Evolutionary conservation across 2,888 invertebrate species (phyloP).

Genomic region (Polyommatus iphigenia): DNA sequence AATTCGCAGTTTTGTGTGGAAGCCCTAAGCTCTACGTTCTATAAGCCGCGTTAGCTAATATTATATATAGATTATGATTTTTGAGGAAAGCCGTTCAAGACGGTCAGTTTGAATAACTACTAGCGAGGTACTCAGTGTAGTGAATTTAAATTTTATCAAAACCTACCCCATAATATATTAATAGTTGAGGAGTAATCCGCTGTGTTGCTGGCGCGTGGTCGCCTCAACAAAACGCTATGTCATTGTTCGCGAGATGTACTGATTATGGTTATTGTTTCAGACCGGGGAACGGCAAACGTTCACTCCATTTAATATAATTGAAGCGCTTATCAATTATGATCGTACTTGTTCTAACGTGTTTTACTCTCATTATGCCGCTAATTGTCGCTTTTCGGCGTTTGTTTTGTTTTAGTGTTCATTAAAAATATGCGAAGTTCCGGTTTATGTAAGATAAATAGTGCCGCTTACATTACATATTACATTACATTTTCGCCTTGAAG

Average conservation of each 20-base stretch:
- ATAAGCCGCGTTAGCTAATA: too few relatives aligned
- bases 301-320: constrained; percentile 77
- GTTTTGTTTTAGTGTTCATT: constrained; percentile 13
- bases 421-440: background rate
- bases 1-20: too few relatives aligned
- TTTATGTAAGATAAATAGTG: constrained; percentile 1
- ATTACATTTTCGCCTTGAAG: background rate
- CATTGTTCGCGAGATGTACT: constrained; percentile 73
- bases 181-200: background rate
- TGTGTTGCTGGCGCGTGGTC: constrained; percentile 46
- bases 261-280: constrained; percentile 75
- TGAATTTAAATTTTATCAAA: too few relatives aligned
- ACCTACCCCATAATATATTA: background rate
- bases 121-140: too few relatives aligned
- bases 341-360: constrained; percentile 45
- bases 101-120: too few relatives aligned
- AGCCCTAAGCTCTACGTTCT: too few relatives aligned
- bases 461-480: constrained; percentile 7
- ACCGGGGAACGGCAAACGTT: constrained; percentile 72
- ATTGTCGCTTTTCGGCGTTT: constrained; percentile 30
- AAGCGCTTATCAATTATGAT: constrained; percentile 74
- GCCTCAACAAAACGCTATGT: constrained; percentile 60
- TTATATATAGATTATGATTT: too few relatives aligned
- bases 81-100: too few relatives aligned
- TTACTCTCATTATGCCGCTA: constrained; percentile 23